Evolutionary conservation across 2,888 invertebrate species (phyloP), one percentile per base, ranked within the genome.

Genomic region (Mesorhabditis spiculigera): DNA sequence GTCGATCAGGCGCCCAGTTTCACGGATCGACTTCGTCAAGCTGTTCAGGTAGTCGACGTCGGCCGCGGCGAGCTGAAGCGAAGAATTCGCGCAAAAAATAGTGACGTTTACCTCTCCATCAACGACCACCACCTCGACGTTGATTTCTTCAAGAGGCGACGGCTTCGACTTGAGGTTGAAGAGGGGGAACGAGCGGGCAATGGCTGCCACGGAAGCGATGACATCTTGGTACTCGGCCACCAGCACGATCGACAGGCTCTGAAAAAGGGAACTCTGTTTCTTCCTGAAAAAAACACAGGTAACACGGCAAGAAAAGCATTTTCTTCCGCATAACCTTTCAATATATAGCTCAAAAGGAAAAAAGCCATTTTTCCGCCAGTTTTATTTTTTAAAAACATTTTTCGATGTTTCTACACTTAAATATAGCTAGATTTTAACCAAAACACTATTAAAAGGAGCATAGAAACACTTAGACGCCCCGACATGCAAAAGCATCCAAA

Each of bases 1-100:
- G 87, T 94, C 94, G 0, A 93, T 92, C 78, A 94, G 91, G 78
- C 90, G 89, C 0, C 93, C 93, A 0, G 93, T 90, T 43, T 92
- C 88, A 5, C 93, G 89, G 13, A 93, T 85, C n/a, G 86, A 85
- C 45, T 86, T 81, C 5, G 86, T 86, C 5, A 86, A 77, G 43
- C 81, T 79, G 41, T 76, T 76, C 42, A 88, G 74, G 77, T 86
- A 87, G 28, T 79, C 71, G 0, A 87, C 71, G 72, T 88, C 88
- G 4, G 78, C 69, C 4, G 72, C 70, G 28, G 71, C 69, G 5
- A 81, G 71, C 45, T 66, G 65, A 76, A 73, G 71, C 67, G 73
- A 58, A 45, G 50, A n/a, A 13, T 50, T 50, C 1, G 86, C 84
- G 4, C 80, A 85, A 8, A 50, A 8, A 13, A 13, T 50, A n/a